These are phyloP conservation scores for Calidris pugnax DNA, from an alignment of 2,113 vertebrate genomes.

Conservation along the genomic window DNA sequence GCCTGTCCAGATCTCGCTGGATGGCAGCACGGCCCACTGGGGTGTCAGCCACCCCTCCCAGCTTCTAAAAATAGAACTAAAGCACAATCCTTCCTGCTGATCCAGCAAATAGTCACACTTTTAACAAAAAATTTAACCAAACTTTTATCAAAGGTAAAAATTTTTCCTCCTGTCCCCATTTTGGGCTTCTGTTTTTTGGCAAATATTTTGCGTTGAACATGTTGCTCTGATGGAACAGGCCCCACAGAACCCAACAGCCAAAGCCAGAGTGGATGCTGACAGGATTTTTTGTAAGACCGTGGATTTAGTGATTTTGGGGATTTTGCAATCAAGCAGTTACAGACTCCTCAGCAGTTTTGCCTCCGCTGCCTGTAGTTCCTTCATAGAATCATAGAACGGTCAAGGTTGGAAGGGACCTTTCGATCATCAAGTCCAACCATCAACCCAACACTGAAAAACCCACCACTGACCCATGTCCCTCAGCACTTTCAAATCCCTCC, in stretches of 20 bases:
- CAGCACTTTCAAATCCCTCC: background rate
- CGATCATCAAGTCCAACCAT: background rate
- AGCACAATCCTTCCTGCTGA: background rate
- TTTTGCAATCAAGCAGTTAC: background rate
- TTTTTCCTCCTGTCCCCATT: background rate
- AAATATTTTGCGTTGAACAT: accelerated
- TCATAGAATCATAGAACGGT: background rate
- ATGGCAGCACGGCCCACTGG: no score
- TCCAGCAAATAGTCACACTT: background rate
- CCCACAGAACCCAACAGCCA: background rate
- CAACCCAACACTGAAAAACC: background rate
- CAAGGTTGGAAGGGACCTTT: background rate
- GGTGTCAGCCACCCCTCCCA: no score
- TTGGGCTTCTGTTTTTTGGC: background rate
- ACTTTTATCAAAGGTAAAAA: background rate
- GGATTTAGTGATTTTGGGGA: background rate
- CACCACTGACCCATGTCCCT: background rate
- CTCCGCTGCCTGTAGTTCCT: background rate
- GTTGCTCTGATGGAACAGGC: background rate
- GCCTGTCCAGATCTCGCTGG: no score
- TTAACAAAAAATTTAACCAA: no score
- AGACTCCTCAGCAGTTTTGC: background rate
- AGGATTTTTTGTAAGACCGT: background rate
- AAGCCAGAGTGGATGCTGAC: background rate
- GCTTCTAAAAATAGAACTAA: background rate